Base-by-base conservation (phyloP, 2,888 invertebrate species). In the Noctuana brunneofusca region DNA sequence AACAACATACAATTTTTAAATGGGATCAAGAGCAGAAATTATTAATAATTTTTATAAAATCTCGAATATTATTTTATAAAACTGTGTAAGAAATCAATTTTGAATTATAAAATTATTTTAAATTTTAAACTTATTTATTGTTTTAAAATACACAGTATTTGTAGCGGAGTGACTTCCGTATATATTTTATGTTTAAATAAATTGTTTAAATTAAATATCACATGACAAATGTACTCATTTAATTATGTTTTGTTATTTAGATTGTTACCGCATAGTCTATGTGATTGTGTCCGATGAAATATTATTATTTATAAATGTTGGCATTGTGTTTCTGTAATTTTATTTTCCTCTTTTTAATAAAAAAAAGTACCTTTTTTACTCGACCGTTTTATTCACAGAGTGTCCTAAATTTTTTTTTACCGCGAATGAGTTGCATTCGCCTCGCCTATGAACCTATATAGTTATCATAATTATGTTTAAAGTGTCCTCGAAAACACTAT, bases 251-350 rank as follows among this genome's bases (percentile, higher is more conserved):
- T 75, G 67, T 79, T 75, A 81, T n/a, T n/a, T n/a, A 80, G 76
- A 74, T 80, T 86, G 83, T 86, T 87, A 79, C 81, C 78, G 81
- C 81, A 81, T 86, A 82, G 75, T 79, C 65, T 74, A 65, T 80
- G 81, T 83, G 84, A 81, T 82, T 85, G 78, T 75, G 79, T 81
- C 66, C 67, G 71, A 73, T 63, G 43, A 67, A 64, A 69, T 69
- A 68, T 69, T 63, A 79, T 80, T 83, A 79, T 87, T 81, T 87
- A 86, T 87, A 86, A 86, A 87, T 87, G 87, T 89, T 89, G 84
- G 83, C 79, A 80, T 81, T 84, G 83, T 87, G 83, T 87, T 87
- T 80, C 76, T 84, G 83, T 87, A 86, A 81, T 81, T 81, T 81
- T 82, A 84, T 84, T 83, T 80, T 79, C 72, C 74, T 71, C 76